Percentiles rank a stretch among this genome's conserved stretches.
These are phyloP conservation scores for Sminthopsis crassicaudata DNA, from an alignment of 2,113 vertebrate species.

Conservation along the genomic window DNA sequence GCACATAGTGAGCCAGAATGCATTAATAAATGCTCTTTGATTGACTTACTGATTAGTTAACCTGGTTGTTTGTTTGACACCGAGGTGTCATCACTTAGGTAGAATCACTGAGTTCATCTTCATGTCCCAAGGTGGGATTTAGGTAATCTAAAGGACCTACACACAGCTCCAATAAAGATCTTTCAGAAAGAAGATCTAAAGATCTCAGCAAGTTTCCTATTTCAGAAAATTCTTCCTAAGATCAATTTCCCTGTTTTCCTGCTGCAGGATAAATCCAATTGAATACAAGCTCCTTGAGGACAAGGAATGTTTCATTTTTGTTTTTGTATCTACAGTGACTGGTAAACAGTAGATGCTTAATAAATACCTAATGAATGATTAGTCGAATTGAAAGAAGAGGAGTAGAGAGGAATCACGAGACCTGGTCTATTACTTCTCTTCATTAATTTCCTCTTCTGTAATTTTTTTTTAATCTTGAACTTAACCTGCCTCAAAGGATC, in stretches of 20 bases:
- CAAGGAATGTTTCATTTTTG: background rate
- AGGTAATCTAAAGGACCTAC: background rate
- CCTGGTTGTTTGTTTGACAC: background rate
- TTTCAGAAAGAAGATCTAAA: no score
- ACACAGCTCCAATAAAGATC: background rate
- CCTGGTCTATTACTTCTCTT: background rate
- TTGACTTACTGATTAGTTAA: background rate
- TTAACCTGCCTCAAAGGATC: background rate
- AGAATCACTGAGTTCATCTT: background rate
- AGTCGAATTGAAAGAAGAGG: background rate
- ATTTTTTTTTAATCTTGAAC: background rate
- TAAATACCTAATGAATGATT: background rate
- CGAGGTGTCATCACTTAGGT: no score
- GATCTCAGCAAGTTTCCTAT: background rate
- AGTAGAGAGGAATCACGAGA: background rate
- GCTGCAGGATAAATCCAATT: background rate
- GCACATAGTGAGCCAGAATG: background rate
- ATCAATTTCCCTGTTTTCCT: background rate
- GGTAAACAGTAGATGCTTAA: background rate
- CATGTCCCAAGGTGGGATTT: background rate
- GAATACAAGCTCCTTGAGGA: background rate
- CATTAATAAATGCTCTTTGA: background rate
- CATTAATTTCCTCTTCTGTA: background rate
- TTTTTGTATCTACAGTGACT: background rate
- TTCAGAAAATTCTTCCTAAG: constrained; percentile 29